Evolutionary conservation across 2,797 vertebrate species (phyloP).

Genomic region (Eleutherodactylus coqui): DNA sequence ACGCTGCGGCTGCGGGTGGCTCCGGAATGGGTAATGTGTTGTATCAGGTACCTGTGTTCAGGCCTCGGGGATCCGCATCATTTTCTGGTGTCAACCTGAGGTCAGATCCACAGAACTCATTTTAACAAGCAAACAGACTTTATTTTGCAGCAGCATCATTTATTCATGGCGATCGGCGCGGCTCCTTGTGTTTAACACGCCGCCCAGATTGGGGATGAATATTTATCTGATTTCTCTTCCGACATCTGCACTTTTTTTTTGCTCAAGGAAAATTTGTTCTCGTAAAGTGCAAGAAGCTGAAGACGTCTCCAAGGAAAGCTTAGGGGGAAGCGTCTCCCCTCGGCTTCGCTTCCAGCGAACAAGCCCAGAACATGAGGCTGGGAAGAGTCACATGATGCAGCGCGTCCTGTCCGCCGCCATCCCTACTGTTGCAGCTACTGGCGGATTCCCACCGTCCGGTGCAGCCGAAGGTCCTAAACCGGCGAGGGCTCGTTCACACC

Average conservation of each 20-base stretch:
- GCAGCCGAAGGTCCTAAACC: background rate
- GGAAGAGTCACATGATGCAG: background rate
- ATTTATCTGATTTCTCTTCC: constrained; percentile 37
- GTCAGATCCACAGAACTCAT: constrained; percentile 34
- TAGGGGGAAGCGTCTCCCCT: background rate
- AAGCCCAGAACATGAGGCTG: background rate
- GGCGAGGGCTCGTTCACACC: too few relatives aligned
- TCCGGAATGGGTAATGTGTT: background rate
- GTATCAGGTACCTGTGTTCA: background rate
- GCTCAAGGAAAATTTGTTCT: constrained; percentile 34
- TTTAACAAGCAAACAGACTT: constrained; percentile 62
- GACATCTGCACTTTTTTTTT: constrained; percentile 44
- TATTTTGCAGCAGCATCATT: constrained; percentile 50
- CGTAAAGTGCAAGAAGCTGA: background rate
- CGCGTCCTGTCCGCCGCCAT: background rate
- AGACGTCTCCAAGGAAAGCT: constrained; percentile 24
- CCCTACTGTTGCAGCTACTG: background rate
- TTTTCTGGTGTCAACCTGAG: constrained; percentile 18
- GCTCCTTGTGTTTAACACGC: constrained; percentile 34
- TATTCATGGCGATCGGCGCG: constrained; percentile 39
- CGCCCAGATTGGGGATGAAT: constrained; percentile 43
- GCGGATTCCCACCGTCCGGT: background rate
- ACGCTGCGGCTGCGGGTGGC: background rate
- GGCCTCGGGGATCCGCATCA: background rate
- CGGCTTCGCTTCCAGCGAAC: constrained; percentile 19